Evolutionary conservation across 2,888 invertebrate species (phyloP).

Genomic region (Chloroclystis v-ata): DNA sequence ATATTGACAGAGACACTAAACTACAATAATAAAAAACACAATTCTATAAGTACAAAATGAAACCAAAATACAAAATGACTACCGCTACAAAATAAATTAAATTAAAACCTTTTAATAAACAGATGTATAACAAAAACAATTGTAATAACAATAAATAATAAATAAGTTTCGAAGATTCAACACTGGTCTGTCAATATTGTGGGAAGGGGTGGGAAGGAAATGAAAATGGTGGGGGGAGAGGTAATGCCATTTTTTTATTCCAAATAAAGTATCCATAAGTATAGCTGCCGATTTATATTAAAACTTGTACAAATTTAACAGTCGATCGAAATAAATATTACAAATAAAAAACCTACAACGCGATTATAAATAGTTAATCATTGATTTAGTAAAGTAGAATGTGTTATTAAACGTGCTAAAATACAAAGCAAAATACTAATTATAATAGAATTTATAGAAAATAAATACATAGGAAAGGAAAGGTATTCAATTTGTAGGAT

Average conservation of each 20-base stretch:
- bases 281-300: constrained; percentile 67
- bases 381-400: constrained; percentile 33
- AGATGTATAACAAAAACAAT: constrained; percentile 73
- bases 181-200: constrained; percentile 79
- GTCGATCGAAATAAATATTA: constrained; percentile 56
- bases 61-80: constrained; percentile 53
- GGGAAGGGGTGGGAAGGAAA: constrained; percentile 38
- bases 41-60: constrained; percentile 50
- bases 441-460: constrained; percentile 61
- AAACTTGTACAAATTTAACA: constrained; percentile 66
- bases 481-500: constrained; percentile 44
- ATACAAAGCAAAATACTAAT: constrained; percentile 68
- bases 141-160: constrained; percentile 68
- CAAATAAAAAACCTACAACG: constrained; percentile 56
- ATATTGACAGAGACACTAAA: constrained; percentile 74
- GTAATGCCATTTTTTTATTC: constrained; percentile 73
- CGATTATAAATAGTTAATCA: constrained; percentile 31
- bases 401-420: constrained; percentile 55
- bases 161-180: constrained; percentile 71
- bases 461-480: constrained; percentile 65
- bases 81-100: constrained; percentile 73
- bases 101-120: constrained; percentile 70
- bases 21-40: constrained; percentile 62
- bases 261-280: constrained; percentile 72
- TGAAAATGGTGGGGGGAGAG: constrained; percentile 24